Base-by-base conservation (phyloP, 2,797 vertebrate genomes). In the Coranthus polyacanthus region DNA sequence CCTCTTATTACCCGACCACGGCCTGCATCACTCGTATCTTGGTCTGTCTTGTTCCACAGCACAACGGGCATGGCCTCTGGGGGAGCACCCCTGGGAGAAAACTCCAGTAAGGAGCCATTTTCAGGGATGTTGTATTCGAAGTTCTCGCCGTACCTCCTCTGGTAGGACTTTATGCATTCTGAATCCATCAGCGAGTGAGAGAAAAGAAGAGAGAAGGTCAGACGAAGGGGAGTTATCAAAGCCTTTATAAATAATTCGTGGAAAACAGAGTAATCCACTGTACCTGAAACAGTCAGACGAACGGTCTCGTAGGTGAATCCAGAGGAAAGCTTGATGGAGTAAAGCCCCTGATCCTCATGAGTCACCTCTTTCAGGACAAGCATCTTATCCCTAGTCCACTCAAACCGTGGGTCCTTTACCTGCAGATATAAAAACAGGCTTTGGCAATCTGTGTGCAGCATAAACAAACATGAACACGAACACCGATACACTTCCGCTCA, bases 381-480 rank as follows among this genome's bases (percentile, higher is more conserved):
- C 56, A 86, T 89, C 47, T 82, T 89, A 53, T 92, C 90, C 49
- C 79, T 86, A 51, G 86, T 92, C 92, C 89, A 93, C 32, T 92
- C 65, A 3, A 92, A 94, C 16, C 92, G 82, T 0, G 81, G 74
- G 54, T 93, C 91, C 20, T 74, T 81, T 4, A 94, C 91, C 93
- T 94, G 53, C 20, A 75, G 60, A 18, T 21, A 17, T 37, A 39
- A 15, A 21, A 43, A 62, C 4, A 15, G 2, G 5, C 34, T 82
- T 60, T 16, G 8, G 24, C n/a, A 55, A 51, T 22, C 7, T 58
- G 29, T 24, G 6, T 37, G 10, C 4, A 20, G 4, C 10, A 11
- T 11, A 43, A 37, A 58, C 2, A 62, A 61, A 54, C 6, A 78
- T 3, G 56, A 36, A 6, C 6, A 65, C 2, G 32, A 55, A 36